Evolutionary conservation across 2,797 vertebrate species (phyloP).

Genomic region (Calcarius lapponicus): DNA sequence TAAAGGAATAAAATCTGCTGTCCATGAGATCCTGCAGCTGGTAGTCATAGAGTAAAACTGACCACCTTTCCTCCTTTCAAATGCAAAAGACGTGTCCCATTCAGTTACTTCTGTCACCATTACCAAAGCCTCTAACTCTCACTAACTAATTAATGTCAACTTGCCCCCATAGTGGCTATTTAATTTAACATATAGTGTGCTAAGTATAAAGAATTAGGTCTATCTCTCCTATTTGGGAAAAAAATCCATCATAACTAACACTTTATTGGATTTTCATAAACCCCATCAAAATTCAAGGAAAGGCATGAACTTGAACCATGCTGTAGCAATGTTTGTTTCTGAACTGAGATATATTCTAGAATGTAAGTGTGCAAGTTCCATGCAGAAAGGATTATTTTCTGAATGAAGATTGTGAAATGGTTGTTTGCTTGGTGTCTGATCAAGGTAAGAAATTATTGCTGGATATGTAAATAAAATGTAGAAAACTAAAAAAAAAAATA

Average conservation of each 20-base stretch:
- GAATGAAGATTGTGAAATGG: not conserved
- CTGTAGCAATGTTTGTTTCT: fast-evolving
- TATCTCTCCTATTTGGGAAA: not conserved
- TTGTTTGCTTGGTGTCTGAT: not conserved
- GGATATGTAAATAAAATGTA: not conserved
- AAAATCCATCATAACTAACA: not conserved
- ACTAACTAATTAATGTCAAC: not conserved
- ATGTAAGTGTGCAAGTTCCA: not conserved
- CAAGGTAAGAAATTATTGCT: not conserved
- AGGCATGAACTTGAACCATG: not conserved
- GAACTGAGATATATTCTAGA: not conserved
- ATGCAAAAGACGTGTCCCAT: not conserved
- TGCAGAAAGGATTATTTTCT: not conserved
- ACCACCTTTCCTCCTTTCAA: not conserved
- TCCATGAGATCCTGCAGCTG: not conserved
- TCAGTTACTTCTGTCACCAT: not conserved
- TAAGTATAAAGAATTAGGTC: not conserved
- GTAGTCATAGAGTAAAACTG: not conserved
- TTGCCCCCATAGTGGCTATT: not conserved
- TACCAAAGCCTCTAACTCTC: not conserved
- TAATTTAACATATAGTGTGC: not conserved
- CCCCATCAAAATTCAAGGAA: not conserved
- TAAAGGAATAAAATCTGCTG: not conserved
- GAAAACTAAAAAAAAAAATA: not conserved
- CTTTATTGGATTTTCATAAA: not conserved